Evolutionary conservation across 2,888 invertebrate species (phyloP).

Genomic region (Catocala sponsa): DNA sequence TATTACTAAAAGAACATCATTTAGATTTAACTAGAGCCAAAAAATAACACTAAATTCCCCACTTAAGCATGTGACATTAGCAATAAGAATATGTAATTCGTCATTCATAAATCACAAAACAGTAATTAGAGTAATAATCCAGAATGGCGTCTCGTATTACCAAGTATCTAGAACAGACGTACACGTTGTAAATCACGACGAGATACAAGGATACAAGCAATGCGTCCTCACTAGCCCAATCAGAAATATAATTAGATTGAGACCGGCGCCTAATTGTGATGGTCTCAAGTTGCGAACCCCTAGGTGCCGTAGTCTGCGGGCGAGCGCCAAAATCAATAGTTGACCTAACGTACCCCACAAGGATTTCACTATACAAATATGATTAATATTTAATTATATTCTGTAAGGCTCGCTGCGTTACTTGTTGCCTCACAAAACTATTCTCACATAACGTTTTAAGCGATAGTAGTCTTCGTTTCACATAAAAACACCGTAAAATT

Average conservation of each 20-base stretch:
- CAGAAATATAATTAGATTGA: slow-evolving; percentile 87
- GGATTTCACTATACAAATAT: slow-evolving; percentile 62
- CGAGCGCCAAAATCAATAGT: slow-evolving; percentile 77
- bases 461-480: no score
- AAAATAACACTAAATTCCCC: no score
- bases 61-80: background rate
- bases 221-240: slow-evolving; percentile 73
- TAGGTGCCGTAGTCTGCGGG: slow-evolving; percentile 58
- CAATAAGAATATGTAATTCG: slow-evolving; percentile 17
- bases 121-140: slow-evolving; percentile 30
- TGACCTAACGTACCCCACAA: slow-evolving; percentile 70
- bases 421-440: background rate
- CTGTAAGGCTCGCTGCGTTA: background rate
- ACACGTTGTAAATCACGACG: slow-evolving; percentile 54
- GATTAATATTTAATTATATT: slow-evolving; percentile 55
- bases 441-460: background rate
- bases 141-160: slow-evolving; percentile 17
- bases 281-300: slow-evolving; percentile 82
- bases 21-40: no score
- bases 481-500: no score
- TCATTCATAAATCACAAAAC: slow-evolving; percentile 31
- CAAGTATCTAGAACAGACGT: slow-evolving; percentile 9
- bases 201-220: slow-evolving; percentile 28
- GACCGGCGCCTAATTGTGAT: slow-evolving; percentile 81
- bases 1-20: no score